Evolutionary conservation across 2,113 vertebrate genomes (phyloP).

Genomic region (Procapra przewalskii): DNA sequence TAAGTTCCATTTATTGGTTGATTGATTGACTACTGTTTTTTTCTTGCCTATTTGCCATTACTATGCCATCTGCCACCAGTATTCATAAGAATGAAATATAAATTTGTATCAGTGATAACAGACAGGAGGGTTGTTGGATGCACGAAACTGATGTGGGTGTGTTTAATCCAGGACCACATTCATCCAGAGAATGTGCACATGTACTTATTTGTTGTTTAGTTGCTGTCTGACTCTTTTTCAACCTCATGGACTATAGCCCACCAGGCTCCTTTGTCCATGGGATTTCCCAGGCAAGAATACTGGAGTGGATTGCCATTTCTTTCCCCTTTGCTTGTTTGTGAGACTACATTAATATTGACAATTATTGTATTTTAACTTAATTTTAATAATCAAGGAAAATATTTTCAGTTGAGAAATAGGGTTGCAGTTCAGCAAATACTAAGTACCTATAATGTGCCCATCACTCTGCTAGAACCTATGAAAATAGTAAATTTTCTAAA

Average conservation of each 20-base stretch:
- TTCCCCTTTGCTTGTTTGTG: neutral
- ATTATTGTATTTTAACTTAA: neutral
- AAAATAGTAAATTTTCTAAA: constrained; percentile 10
- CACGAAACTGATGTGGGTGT: neutral
- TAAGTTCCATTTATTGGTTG: neutral
- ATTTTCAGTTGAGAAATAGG: neutral
- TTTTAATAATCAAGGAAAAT: neutral
- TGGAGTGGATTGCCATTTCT: neutral
- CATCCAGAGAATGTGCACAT: neutral
- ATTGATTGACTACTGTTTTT: neutral
- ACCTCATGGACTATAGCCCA: neutral
- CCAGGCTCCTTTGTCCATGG: neutral
- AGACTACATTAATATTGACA: neutral
- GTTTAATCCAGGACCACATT: neutral
- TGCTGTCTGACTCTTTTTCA: neutral
- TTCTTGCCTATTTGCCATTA: neutral
- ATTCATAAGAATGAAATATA: neutral
- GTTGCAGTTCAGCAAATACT: neutral
- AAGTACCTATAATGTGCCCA: neutral
- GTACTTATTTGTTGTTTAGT: neutral
- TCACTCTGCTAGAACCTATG: neutral
- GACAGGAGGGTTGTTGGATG: neutral
- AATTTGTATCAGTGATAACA: constrained; percentile 22
- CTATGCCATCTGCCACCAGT: neutral
- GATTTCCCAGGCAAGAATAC: neutral